Evolutionary conservation across 1,140 invertebrate genomes (phyloP), one percentile per base, ranked within the genome.

Genomic region (Cydia splendana): DNA sequence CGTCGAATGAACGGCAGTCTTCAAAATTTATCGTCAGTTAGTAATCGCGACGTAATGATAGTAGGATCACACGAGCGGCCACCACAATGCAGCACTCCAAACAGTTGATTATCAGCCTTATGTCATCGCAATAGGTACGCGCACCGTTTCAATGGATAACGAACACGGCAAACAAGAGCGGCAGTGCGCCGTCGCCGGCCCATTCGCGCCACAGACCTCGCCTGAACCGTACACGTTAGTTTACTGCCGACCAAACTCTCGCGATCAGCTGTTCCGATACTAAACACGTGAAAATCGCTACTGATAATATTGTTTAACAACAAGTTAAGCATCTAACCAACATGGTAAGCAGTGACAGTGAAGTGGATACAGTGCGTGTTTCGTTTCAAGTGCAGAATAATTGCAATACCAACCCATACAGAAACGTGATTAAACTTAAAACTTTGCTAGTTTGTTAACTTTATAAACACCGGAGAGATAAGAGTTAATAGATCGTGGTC

Each of bases 151-250:
- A 71, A 71, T 71, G 67, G 67, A 71, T 71, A 71, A 45, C 67
- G 67, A 38, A 71, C 57, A 62, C 30, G 15, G 34, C 67, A 71
- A 71, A 42, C 67, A 38, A 42, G 67, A 71, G 67, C 67, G 67
- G 81, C 80, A 88, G 85, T 88, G 90, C 90, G 89, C 90, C 89
- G 88, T 85, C 89, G 88, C 86, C 82, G 83, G 67, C 81, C 87
- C 90, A 92, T 87, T 92, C 88, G 88, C 88, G 85, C 84, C 85
- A 85, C 88, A 82, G 87, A 87, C 86, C 83, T 81, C 88, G 81
- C 76, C 74, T 81, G 81, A 81, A 86, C 80, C 89, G 87, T 86
- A 90, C 90, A 80, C 77, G 48, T 74, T 77, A 82, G 83, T 67
- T 82, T 81, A 78, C 81, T 76, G 82, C 62, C 77, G 65, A 80